Evolutionary conservation across 2,888 invertebrate genomes (phyloP).

Genomic region (Esperia sulphurella): DNA sequence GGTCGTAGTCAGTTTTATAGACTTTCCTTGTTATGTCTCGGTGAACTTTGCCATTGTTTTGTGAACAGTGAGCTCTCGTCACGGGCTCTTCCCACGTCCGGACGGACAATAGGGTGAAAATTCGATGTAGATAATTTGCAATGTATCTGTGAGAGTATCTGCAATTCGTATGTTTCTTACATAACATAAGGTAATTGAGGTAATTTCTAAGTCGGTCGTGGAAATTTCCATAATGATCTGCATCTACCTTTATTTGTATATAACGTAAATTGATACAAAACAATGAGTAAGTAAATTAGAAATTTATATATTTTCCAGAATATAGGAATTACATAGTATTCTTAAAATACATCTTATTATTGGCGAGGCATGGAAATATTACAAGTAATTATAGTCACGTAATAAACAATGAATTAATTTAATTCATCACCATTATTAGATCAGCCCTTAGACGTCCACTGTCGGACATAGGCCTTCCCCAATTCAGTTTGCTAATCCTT

Average conservation of each 20-base stretch:
- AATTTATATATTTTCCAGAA: no score
- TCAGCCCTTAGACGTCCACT: no score
- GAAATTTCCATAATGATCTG: background rate
- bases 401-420: no score
- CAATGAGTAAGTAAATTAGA: no score
- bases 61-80: conserved; percentile 42
- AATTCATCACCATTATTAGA: no score
- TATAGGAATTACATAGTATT: no score
- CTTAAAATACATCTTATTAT: no score
- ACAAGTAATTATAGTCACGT: no score
- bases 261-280: no score
- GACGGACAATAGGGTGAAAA: conserved; percentile 73
- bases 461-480: no score
- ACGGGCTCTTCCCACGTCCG: conserved; percentile 66
- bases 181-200: conserved; percentile 44
- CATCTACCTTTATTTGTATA: background rate
- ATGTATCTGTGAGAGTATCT: conserved; percentile 58
- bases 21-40: conserved; percentile 74
- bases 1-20: conserved; percentile 64
- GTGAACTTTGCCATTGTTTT: conserved; percentile 76
- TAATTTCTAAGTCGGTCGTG: conserved; percentile 21
- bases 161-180: conserved; percentile 40
- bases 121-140: conserved; percentile 64
- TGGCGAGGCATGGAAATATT: no score
- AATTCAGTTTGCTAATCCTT: no score